These are phyloP conservation scores for Pelvicachromis taeniatus DNA, from an alignment of 2,113 vertebrate genomes.

Conservation along the genomic window DNA sequence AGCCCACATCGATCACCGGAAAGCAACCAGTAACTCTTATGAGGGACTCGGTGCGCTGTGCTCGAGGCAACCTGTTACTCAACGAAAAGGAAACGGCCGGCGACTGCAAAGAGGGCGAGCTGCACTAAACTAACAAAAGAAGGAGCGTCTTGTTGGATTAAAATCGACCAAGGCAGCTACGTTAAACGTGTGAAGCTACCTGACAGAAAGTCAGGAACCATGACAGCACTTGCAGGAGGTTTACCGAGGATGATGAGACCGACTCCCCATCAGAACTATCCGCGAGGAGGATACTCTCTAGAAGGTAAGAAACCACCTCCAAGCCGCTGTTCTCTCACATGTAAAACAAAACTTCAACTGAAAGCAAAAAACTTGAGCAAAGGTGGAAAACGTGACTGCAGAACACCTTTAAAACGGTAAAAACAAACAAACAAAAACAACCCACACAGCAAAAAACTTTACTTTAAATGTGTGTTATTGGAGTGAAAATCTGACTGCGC, in stretches of 20 bases:
- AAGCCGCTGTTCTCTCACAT: background rate
- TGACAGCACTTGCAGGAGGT: constrained; percentile 93
- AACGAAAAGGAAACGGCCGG: background rate
- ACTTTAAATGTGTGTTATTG: background rate
- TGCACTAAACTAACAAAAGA: background rate
- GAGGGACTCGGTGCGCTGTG: background rate
- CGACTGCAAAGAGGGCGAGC: background rate
- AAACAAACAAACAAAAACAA: background rate
- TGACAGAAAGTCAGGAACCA: constrained; percentile 65
- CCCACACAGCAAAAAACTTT: background rate
- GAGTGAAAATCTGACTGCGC: background rate
- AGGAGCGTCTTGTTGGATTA: background rate
- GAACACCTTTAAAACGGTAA: background rate
- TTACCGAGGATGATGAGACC: constrained; percentile 98
- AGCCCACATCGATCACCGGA: background rate
- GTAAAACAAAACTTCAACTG: background rate
- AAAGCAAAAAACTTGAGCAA: background rate
- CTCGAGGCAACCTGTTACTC: constrained; percentile 46
- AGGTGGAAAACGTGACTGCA: background rate
- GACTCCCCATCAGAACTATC: constrained; percentile 91
- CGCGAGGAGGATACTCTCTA: constrained; percentile 90
- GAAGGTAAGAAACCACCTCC: constrained; percentile 80
- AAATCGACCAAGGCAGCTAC: background rate
- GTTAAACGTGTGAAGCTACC: constrained; percentile 16
- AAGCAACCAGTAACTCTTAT: background rate